Evolutionary conservation across 2,888 invertebrate species (phyloP).

Genomic region (Heliconius hortense): DNA sequence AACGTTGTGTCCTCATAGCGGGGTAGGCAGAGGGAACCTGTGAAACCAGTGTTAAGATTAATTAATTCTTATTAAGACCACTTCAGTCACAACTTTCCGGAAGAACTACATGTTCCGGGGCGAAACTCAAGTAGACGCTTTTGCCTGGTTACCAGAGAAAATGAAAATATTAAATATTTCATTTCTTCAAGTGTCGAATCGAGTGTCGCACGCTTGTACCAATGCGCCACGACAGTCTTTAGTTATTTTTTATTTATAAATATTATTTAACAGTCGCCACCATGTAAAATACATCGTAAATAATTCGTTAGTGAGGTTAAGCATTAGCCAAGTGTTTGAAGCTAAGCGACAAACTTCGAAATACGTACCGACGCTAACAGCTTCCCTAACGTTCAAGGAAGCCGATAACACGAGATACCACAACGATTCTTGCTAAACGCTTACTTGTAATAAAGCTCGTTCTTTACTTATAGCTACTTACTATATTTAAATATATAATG

Average conservation of each 20-base stretch:
- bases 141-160: too few species aligned
- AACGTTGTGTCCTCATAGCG: too few species aligned
- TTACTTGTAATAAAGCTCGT: constrained; percentile 13
- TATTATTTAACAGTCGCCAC: neutral
- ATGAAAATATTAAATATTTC: too few species aligned
- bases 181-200: too few species aligned
- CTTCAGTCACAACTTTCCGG: too few species aligned
- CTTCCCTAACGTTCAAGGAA: constrained; percentile 73
- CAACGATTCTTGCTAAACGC: constrained; percentile 22
- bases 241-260: neutral
- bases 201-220: too few species aligned
- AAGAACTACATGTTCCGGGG: too few species aligned
- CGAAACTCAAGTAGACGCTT: too few species aligned
- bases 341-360: constrained; percentile 34
- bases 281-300: neutral
- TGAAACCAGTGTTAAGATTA: too few species aligned
- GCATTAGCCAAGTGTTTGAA: constrained; percentile 16
- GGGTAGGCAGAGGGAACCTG: too few species aligned
- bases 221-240: too few species aligned
- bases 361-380: constrained; percentile 49
- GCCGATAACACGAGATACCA: constrained; percentile 56
- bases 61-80: too few species aligned
- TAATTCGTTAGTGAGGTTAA: constrained; percentile 15
- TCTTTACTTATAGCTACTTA: neutral
- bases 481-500: neutral